Evolutionary conservation across 2,113 vertebrate species (phyloP), one percentile per base, ranked within the genome.

Genomic region (Alaudala cheleensis): DNA sequence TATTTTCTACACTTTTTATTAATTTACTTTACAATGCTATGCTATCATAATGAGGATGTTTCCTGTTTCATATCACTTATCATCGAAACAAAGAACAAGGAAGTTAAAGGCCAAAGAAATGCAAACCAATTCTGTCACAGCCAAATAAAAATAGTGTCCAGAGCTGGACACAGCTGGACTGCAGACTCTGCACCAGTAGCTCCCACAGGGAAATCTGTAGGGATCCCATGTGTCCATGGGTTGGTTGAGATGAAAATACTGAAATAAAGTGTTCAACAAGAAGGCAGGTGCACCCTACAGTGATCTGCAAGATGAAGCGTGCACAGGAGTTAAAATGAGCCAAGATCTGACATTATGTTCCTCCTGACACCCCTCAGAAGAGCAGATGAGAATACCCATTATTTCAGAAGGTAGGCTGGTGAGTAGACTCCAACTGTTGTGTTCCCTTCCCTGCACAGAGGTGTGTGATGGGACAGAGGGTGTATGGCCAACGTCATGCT

Each of bases 401-500:
- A 47, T 42, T 50, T 81, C 88, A 87, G 90, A 72, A 69, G 85
- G 66, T 76, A 74, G n/a, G 50, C 53, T 56, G 53, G 49, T 45
- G 67, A 23, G 24, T 33, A 65, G 70, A 26, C 40, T 44, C 61
- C 70, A 67, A 13, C 57, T 54, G 62, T 16, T 88, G 60, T 37
- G 44, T 6, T 69, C 53, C 54, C n/a, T 51, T 79, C 79, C 62
- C 54, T 33, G 67, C 79, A 66, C 76, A 80, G 93, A 82, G 71
- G 71, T 77, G 84, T 80, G 77, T 45, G 40, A 12, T 8, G 26
- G 61, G 33, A 37, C 2, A 2, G 18, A 31, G 53, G 79, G 31
- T 1, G 8, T 6, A 25, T 26, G 58, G 85, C 67, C 79, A 79
- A 3, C 0, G 0, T 11, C 0, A 0, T 21, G 31, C 60, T 34